Percentiles rank a stretch among this genome's conserved stretches.
phyloP scores from a whole-genome alignment of 1,140 invertebrate species.

The Saccostrea cuccullata region DNA sequence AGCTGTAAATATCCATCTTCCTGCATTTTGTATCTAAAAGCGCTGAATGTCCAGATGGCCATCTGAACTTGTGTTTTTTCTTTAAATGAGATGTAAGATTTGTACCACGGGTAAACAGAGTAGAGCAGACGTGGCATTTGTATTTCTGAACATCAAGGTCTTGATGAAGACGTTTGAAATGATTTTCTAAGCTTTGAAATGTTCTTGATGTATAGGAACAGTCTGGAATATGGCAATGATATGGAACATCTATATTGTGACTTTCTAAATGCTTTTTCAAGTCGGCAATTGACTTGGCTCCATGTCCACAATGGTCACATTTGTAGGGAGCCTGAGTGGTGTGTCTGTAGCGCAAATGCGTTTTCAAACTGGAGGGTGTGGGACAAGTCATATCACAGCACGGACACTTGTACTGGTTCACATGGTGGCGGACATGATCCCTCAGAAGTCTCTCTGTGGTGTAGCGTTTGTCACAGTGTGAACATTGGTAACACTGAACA shows the following conservation, averaged over 20 bases:
- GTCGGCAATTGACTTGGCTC: conserved; percentile 86
- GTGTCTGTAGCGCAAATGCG: conserved; percentile 91
- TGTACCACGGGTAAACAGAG: conserved; percentile 82
- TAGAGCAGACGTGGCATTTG: conserved; percentile 90
- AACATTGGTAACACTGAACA: conserved; percentile 84
- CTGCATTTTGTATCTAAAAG: conserved; percentile 81
- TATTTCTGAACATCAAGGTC: conserved; percentile 74
- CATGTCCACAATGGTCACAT: conserved; percentile 87
- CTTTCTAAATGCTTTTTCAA: conserved; percentile 85
- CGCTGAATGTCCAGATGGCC: conserved; percentile 90
- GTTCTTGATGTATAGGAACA: conserved; percentile 82
- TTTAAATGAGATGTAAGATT: conserved; percentile 88
- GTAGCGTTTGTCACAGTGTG: conserved; percentile 89
- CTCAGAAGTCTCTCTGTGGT: conserved; percentile 87
- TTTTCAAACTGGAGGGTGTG: conserved; percentile 86
- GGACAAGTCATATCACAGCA: conserved; percentile 94
- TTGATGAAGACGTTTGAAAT: conserved; percentile 80
- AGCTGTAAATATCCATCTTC: conserved; percentile 73
- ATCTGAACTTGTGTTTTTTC: conserved; percentile 87
- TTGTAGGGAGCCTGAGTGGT: conserved; percentile 85
- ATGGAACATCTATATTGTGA: conserved; percentile 80
- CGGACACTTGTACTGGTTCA: conserved; percentile 93
- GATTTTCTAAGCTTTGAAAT: conserved; percentile 79
- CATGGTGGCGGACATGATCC: conserved; percentile 90
- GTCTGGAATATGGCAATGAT: conserved; percentile 79